Evolutionary conservation across 2,113 vertebrate genomes (phyloP), one percentile per base, ranked within the genome.

Genomic region (Arenaria interpres): DNA sequence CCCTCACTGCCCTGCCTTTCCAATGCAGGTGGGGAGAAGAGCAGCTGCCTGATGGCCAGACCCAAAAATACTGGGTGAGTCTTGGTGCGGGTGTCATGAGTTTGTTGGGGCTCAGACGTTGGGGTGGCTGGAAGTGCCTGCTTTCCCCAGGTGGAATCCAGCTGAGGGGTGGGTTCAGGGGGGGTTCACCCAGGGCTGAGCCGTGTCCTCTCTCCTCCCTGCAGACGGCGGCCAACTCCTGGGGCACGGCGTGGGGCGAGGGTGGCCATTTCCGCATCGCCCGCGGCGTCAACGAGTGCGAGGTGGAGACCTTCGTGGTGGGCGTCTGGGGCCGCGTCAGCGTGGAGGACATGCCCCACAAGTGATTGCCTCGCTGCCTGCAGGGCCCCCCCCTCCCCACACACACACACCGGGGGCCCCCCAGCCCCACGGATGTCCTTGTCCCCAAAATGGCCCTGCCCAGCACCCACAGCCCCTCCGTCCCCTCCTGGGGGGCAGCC

Each of bases 161-260:
- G n/a, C 24, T 9, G 1, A 13, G 10, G 46, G 19, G 18, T 7
- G 45, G 45, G 45, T 7, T 45, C 15, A 45, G 46, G 46, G 46
- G 46, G 9, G 46, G 20, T 20, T 51, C 6, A 1, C 13, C 14
- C 43, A 33, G 4, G 46, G 0, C 67, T 62, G 67, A 91, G 35
- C 10, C 1, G 1, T 28, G 48, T 37, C 54, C 54, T 2, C 0
- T 50, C 50, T 73, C 92, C 53, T 19, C 87, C 23, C 51, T 6
- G 3, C 98, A 99, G 99, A 99, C 98, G 0, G 99, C 99, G 1
- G 99, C 99, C 92, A 99, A 99, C 97, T 99, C 99, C 2, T 99
- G 99, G 99, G 99, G 99, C 46, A 99, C 98, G 50, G 98, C 98
- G 86, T 99, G 99, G 99, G 99, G 99, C 1, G 99, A 99, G 96